Conservation (phyloP, 1,140 invertebrate species). For the Lepidurus apus region DNA sequence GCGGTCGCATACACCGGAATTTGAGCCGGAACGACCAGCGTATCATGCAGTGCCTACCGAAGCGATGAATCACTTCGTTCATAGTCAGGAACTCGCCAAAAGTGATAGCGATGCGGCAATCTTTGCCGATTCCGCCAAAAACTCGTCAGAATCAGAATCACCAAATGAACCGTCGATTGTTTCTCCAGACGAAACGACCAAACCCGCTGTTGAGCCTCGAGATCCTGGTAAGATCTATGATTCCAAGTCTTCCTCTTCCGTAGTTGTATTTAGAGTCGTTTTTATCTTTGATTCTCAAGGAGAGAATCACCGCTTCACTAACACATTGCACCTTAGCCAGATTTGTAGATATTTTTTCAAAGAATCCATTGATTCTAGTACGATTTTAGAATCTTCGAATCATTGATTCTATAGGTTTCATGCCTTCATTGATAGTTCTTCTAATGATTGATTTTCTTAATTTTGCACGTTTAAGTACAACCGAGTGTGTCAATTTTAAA, state of each 20-base stretch:
- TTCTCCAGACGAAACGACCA: not conserved
- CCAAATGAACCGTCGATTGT: not conserved
- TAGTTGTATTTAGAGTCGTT: not conserved
- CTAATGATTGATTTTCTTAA: too few species aligned
- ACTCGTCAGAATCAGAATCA: not conserved
- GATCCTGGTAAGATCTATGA: not conserved
- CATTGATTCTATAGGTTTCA: too few species aligned
- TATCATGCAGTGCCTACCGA: not conserved
- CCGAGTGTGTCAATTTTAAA: too few species aligned
- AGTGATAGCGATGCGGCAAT: not conserved
- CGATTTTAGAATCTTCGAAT: too few species aligned
- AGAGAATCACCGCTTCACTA: not conserved
- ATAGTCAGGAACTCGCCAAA: not conserved
- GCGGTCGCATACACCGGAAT: constrained; percentile 5
- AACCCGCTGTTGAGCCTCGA: not conserved
- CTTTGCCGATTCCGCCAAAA: not conserved
- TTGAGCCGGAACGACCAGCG: not conserved
- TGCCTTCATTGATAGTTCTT: too few species aligned
- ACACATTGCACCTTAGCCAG: too few species aligned
- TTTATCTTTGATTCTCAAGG: not conserved
- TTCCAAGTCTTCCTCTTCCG: too few species aligned
- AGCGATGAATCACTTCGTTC: not conserved
- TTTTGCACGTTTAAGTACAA: too few species aligned
- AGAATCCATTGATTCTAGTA: too few species aligned
- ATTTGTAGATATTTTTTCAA: too few species aligned